Percentiles rank a stretch among this genome's conserved stretches.
These are phyloP conservation scores for Parazoanthus atlanticus DNA, from an alignment of 92 coral and sea anemone species.

Conservation along the genomic window DNA sequence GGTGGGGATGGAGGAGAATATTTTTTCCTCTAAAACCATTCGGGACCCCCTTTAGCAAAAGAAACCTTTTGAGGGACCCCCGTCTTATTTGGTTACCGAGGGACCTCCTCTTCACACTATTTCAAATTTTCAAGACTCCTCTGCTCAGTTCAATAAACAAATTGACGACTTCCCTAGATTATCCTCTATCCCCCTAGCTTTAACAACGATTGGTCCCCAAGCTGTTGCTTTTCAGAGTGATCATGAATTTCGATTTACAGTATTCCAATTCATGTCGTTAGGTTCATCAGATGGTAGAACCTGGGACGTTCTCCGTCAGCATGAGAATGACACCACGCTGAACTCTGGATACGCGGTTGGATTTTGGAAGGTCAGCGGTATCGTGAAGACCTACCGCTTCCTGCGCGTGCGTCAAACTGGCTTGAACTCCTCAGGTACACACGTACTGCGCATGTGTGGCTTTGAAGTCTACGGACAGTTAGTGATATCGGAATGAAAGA, in stretches of 20 bases:
- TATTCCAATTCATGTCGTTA: not conserved
- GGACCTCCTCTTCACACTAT: too few relatives aligned
- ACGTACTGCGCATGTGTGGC: slow-evolving; percentile 70
- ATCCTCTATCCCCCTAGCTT: too few relatives aligned
- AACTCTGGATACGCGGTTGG: slow-evolving; percentile 72
- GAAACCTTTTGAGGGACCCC: too few relatives aligned
- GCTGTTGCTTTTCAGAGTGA: not conserved
- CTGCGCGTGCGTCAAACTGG: slow-evolving; percentile 87
- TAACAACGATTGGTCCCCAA: not conserved
- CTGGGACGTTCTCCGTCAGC: slow-evolving; percentile 66
- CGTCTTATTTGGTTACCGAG: too few relatives aligned
- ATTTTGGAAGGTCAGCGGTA: slow-evolving; percentile 65
- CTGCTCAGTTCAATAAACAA: too few relatives aligned
- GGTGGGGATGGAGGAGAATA: too few relatives aligned
- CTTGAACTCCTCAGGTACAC: slow-evolving; percentile 62
- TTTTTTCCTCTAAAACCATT: too few relatives aligned
- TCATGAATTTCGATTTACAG: not conserved
- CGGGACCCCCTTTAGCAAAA: too few relatives aligned
- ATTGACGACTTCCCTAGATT: too few relatives aligned
- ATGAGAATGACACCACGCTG: slow-evolving; percentile 68
- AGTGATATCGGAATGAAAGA: slow-evolving; percentile 41
- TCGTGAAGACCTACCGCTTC: slow-evolving; percentile 55
- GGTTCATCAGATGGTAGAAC: slow-evolving; percentile 68
- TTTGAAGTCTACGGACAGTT: slow-evolving; percentile 78
- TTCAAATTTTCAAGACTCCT: too few relatives aligned